Evolutionary conservation across 2,888 invertebrate genomes (phyloP), one percentile per base, ranked within the genome.

Genomic region (Eugnorisma glareosa): DNA sequence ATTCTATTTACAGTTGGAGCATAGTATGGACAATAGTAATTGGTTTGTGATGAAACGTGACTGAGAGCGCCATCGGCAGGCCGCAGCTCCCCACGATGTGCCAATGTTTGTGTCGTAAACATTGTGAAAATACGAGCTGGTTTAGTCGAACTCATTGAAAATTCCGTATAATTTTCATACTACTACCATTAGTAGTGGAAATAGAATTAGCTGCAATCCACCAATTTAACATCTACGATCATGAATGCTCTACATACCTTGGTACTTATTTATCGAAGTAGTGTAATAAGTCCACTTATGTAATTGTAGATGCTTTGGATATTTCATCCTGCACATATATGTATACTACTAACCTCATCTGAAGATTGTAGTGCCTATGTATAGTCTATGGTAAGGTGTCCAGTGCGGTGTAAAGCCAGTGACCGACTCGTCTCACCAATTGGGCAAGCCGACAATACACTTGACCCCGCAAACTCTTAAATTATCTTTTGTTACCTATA

Each of bases 401-500:
- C 81, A 85, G 88, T 91, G 77, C 83, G 86, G 88, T 87, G 90
- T 89, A 89, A 93, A 93, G 94, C 92, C 95, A 95, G 93, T 96
- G 95, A 95, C 95, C 95, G 93, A 90, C 90, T 91, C 92, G 91
- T 90, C 92, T 89, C 91, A 91, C 90, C 95, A 96, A 95, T 96
- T 96, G 95, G 94, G 92, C 92, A 92, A 92, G 90, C 91, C 93
- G 94, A 90, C 94, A 90, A 90, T 93, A 94, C 94, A 95, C 94
- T 95, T 96, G 96, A 96, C 95, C 95, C 93, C 94, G 90, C 93
- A 93, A 93, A 93, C 93, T 93, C 92, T 93, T 93, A 91, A 94
- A 94, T 95, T 94, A 93, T 93, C 92, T 92, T 92, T 92, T 92
- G 93, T 93, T 93, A 93, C 93, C 94, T 94, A 93, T 93, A 91